Conservation (phyloP, 2,797 vertebrate species). For the Enteromius anoplus region DNA sequence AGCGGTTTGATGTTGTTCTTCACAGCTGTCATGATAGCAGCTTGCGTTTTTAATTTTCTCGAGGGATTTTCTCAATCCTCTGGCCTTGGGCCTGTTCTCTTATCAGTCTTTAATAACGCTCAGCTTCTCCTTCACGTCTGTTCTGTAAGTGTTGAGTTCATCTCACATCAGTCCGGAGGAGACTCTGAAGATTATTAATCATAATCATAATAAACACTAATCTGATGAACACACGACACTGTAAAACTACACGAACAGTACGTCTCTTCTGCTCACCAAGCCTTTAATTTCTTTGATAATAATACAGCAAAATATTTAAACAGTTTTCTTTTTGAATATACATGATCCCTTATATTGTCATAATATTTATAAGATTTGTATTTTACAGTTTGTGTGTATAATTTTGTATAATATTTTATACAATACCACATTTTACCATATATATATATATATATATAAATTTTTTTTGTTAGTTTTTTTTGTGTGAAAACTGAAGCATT, state of each 20-base stretch:
- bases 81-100: slow-evolving; percentile 47
- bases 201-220: background rate
- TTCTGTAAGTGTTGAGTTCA: background rate
- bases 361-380: too few species aligned
- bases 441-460: too few species aligned
- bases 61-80: slow-evolving; percentile 76
- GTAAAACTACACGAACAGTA: too few species aligned
- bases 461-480: too few species aligned
- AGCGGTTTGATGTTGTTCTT: slow-evolving; percentile 19
- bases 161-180: background rate
- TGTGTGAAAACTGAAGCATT: too few species aligned
- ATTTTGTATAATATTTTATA: too few species aligned
- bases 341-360: too few species aligned
- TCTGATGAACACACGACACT: background rate
- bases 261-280: background rate
- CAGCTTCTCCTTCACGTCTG: background rate
- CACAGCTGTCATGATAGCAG: slow-evolving; percentile 47
- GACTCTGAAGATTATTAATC: background rate
- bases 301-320: too few species aligned
- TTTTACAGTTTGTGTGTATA: too few species aligned
- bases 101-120: background rate
- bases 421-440: too few species aligned
- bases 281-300: too few species aligned
- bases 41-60: slow-evolving; percentile 34
- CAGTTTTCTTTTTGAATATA: too few species aligned